Evolutionary conservation across 1,140 invertebrate genomes (phyloP).

Genomic region (Aphaenogaster rudis): DNA sequence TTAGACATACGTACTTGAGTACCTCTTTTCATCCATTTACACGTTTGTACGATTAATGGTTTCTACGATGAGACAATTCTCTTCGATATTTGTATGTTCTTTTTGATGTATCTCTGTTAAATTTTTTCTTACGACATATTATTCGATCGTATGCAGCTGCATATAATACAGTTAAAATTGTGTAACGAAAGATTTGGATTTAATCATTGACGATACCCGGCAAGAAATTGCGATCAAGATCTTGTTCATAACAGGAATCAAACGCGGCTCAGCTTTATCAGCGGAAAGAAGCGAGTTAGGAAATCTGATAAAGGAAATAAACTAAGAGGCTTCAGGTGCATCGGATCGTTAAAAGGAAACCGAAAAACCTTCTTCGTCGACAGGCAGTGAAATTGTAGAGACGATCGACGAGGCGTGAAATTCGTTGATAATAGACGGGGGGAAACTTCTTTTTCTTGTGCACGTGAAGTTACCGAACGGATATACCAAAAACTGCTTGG

Average conservation of each 20-base stretch:
- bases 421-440: slow-evolving; percentile 47
- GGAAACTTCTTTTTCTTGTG: slow-evolving; percentile 12
- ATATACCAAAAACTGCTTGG: slow-evolving; percentile 30
- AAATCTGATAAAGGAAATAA: slow-evolving; percentile 55
- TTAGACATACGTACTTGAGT: neutral
- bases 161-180: neutral
- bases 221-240: neutral
- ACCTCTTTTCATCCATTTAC: neutral
- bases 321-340: slow-evolving; percentile 43
- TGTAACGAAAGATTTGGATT: neutral
- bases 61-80: neutral
- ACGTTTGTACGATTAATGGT: slow-evolving; percentile 9
- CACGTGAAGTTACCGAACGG: slow-evolving; percentile 10
- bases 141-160: neutral
- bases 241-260: neutral
- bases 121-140: neutral
- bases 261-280: slow-evolving; percentile 29
- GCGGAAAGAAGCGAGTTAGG: slow-evolving; percentile 29
- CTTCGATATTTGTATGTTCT: neutral
- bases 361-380: slow-evolving; percentile 23
- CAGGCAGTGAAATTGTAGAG: slow-evolving; percentile 29
- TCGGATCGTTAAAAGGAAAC: slow-evolving; percentile 54
- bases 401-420: slow-evolving; percentile 50
- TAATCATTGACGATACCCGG: neutral
- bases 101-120: neutral